These are phyloP conservation scores for Hemicrepidius hirtus DNA, from an alignment of 2,888 invertebrate species.

Conservation along the genomic window DNA sequence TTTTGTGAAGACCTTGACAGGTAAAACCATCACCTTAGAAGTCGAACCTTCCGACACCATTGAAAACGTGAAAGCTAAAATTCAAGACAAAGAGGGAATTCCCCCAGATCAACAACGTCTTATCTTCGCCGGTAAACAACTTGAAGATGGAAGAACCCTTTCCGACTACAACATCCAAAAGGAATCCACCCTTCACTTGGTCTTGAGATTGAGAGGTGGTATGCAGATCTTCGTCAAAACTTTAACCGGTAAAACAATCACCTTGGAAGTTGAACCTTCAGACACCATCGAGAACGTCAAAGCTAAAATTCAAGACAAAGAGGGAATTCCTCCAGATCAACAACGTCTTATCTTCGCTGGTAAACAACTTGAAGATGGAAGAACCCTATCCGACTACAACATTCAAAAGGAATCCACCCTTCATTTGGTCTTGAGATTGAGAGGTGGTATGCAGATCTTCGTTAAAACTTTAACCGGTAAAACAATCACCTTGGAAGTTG, in stretches of 20 bases:
- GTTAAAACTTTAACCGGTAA: conserved; percentile 73
- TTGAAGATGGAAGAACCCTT: conserved; percentile 81
- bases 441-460: conserved; percentile 78
- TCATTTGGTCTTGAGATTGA: conserved; percentile 75
- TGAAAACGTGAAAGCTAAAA: conserved; percentile 79
- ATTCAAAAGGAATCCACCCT: conserved; percentile 77
- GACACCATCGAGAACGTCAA: conserved; percentile 78
- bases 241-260: conserved; percentile 76
- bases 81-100: conserved; percentile 76
- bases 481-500: conserved; percentile 66
- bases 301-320: conserved; percentile 79
- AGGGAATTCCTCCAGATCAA: conserved; percentile 91
- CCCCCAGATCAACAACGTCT: conserved; percentile 78
- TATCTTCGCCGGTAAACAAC: conserved; percentile 81
- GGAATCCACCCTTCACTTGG: conserved; percentile 76
- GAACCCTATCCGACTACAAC: conserved; percentile 78
- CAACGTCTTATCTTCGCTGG: conserved; percentile 90
- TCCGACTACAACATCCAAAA: conserved; percentile 81
- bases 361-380: conserved; percentile 80
- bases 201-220: conserved; percentile 78
- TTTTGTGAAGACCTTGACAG: conserved; percentile 74
- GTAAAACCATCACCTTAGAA: conserved; percentile 76
- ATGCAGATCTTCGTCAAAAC: conserved; percentile 81
- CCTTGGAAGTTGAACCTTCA: conserved; percentile 75
- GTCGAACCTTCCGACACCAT: conserved; percentile 80